These are phyloP conservation scores for Strix uralensis DNA, from an alignment of 2,113 vertebrate genomes.

Conservation along the genomic window DNA sequence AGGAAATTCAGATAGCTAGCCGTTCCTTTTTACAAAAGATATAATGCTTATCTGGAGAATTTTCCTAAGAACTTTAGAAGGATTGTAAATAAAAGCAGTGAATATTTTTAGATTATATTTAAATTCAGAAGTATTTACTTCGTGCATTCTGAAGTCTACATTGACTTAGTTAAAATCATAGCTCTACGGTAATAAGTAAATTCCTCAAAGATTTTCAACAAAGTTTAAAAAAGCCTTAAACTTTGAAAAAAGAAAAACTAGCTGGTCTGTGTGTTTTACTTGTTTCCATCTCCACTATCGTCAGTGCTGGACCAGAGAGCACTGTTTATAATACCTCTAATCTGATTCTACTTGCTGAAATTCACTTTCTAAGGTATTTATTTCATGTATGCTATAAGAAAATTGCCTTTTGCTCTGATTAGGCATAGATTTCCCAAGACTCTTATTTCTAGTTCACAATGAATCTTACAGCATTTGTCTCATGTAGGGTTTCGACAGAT, in stretches of 20 bases:
- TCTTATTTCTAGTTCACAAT: neutral
- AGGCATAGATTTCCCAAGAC: neutral
- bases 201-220: neutral
- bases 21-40: neutral
- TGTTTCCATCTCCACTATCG: neutral
- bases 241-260: neutral
- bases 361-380: neutral
- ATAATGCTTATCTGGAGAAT: neutral
- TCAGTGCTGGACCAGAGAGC: neutral
- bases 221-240: neutral
- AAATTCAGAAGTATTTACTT: neutral
- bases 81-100: neutral
- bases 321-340: neutral
- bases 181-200: neutral
- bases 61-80: conserved; percentile 14
- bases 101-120: neutral
- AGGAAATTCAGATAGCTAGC: neutral
- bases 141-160: neutral
- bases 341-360: neutral
- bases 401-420: neutral
- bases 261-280: neutral
- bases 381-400: neutral
- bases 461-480: neutral
- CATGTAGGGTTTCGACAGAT: neutral
- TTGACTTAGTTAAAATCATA: neutral